Conservation (phyloP, 1,140 invertebrate genomes). For the Drosophila repleta region DNA sequence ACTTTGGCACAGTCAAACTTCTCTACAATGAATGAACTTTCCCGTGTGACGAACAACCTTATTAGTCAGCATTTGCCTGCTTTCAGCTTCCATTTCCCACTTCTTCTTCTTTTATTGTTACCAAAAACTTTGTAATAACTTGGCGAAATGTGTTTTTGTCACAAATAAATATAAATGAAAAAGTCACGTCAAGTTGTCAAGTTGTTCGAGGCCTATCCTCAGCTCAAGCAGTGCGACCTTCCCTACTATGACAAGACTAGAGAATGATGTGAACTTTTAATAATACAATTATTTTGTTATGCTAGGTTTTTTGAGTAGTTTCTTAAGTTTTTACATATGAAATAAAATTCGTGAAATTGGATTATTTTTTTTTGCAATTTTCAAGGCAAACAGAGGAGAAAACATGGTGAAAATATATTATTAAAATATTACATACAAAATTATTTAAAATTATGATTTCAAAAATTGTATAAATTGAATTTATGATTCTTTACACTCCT, state of each 20-base stretch:
- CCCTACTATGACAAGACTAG: conserved; percentile 11
- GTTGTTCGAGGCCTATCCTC: conserved; percentile 22
- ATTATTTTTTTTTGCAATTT: too few species aligned
- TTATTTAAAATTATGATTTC: too few species aligned
- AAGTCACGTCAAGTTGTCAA: conserved; percentile 11
- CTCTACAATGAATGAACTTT: conserved; percentile 42
- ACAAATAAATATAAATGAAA: conserved; percentile 21
- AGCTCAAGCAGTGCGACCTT: not conserved
- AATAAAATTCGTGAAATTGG: too few species aligned
- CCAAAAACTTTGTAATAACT: conserved; percentile 42
- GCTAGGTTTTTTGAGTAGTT: not conserved
- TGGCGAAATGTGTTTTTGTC: conserved; percentile 17
- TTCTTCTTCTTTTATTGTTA: not conserved
- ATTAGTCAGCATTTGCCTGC: conserved; percentile 12
- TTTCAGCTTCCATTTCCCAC: too few species aligned
- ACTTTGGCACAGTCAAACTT: conserved; percentile 35
- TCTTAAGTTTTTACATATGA: too few species aligned
- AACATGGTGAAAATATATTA: too few species aligned
- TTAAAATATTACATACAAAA: too few species aligned
- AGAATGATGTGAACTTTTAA: not conserved
- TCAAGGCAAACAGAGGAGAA: too few species aligned
- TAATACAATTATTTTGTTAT: conserved; percentile 19
- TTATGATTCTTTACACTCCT: too few species aligned
- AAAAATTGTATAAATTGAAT: too few species aligned
- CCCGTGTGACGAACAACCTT: conserved; percentile 41